Percentiles rank a stretch among this genome's conserved stretches.
Evolutionary conservation across 2,113 vertebrate genomes (phyloP).

Genomic region (Oriolus oriolus): DNA sequence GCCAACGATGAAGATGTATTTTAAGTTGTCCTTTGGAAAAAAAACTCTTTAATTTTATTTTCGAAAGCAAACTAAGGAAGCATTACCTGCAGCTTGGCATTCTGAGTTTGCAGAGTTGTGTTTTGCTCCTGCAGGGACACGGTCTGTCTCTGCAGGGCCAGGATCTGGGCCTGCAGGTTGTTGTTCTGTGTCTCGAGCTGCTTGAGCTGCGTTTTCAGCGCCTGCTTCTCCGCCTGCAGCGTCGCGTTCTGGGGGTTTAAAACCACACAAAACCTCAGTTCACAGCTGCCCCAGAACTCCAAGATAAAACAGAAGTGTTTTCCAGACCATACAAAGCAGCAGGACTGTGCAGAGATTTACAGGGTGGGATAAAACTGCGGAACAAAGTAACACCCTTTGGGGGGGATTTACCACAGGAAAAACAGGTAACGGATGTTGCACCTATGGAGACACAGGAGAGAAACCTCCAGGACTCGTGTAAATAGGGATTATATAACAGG

Average conservation of each 20-base stretch:
- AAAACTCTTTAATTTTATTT: fast-evolving
- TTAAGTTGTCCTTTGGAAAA: neutral
- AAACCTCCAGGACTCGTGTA: neutral
- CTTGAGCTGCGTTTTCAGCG: constrained; percentile 91
- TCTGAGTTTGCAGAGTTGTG: constrained; percentile 93
- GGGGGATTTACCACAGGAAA: neutral
- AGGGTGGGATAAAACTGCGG: neutral
- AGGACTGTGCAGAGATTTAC: neutral
- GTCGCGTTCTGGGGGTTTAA: constrained; percentile 86
- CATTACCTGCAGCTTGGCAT: constrained; percentile 93
- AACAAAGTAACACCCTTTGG: neutral
- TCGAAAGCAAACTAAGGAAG: neutral
- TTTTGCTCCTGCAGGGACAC: constrained; percentile 94
- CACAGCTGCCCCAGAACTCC: neutral
- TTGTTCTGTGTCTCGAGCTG: constrained; percentile 93
- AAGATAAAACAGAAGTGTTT: neutral
- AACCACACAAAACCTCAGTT: neutral
- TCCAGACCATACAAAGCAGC: neutral
- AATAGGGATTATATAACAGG: neutral
- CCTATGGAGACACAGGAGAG: neutral
- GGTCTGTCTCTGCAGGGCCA: constrained; percentile 91
- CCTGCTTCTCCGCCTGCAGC: constrained; percentile 95
- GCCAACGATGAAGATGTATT: fast-evolving
- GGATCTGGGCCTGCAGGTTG: constrained; percentile 95
- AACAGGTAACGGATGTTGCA: neutral